Evolutionary conservation across 1,140 invertebrate genomes (phyloP).

Genomic region (Oncopodura yosiiana): DNA sequence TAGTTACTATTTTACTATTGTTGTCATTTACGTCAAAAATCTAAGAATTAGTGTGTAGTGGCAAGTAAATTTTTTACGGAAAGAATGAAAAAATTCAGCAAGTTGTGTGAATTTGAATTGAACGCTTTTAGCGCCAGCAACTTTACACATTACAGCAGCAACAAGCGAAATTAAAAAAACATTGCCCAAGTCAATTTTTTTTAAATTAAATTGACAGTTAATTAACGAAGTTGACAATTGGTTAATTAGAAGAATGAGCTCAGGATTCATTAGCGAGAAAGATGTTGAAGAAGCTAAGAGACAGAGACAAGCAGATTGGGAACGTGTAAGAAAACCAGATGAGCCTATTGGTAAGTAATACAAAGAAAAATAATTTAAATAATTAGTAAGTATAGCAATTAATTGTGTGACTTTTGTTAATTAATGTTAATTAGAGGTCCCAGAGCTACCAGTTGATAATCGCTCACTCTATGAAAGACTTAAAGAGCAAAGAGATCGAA

Average conservation of each 20-base stretch:
- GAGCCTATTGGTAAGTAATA: slow-evolving; percentile 65
- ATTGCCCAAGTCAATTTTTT: too few relatives aligned
- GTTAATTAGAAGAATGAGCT: slow-evolving; percentile 75
- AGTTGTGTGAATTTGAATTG: too few relatives aligned
- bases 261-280: slow-evolving; percentile 74
- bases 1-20: too few relatives aligned
- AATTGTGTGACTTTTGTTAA: slow-evolving; percentile 8
- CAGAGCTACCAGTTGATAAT: slow-evolving; percentile 60
- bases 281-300: slow-evolving; percentile 69
- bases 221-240: too few relatives aligned
- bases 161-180: too few relatives aligned
- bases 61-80: too few relatives aligned
- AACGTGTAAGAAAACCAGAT: slow-evolving; percentile 74
- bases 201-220: too few relatives aligned
- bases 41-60: too few relatives aligned
- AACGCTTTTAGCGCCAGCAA: too few relatives aligned
- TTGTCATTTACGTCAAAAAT: too few relatives aligned
- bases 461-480: slow-evolving; percentile 77
- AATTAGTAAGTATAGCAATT: slow-evolving; percentile 1
- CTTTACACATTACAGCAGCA: too few relatives aligned
- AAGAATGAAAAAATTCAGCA: too few relatives aligned
- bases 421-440: slow-evolving; percentile 53
- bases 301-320: slow-evolving; percentile 85
- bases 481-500: slow-evolving; percentile 81
- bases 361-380: slow-evolving; percentile 5